phyloP scores from a whole-genome alignment of 2,113 vertebrate genomes.

The Bos javanicus region DNA sequence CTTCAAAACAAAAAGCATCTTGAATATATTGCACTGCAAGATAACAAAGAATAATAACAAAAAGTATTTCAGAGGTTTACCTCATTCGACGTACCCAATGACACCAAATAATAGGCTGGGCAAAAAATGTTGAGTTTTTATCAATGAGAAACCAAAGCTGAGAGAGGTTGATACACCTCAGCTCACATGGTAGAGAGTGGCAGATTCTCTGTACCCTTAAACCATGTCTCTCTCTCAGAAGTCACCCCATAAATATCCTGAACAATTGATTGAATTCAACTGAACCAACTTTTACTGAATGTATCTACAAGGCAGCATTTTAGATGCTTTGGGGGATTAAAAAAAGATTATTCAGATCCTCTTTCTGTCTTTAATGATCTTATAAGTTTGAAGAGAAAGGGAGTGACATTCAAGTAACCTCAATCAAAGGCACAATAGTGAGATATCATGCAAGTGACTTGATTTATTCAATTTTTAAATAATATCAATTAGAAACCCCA shows the following conservation, averaged over 20 bases:
- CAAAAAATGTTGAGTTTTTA: neutral
- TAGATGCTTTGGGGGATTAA: neutral
- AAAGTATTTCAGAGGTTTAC: slow-evolving; percentile 12
- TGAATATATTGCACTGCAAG: neutral
- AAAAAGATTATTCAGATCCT: neutral
- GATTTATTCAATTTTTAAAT: slow-evolving; percentile 37
- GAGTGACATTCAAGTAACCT: neutral
- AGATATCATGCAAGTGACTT: neutral
- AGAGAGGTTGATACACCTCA: neutral
- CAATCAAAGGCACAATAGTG: neutral
- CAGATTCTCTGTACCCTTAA: neutral
- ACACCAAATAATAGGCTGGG: neutral
- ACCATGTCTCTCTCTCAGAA: neutral
- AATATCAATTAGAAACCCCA: neutral
- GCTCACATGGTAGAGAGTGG: neutral
- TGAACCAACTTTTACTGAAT: neutral
- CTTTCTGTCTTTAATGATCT: neutral
- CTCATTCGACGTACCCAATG: neutral
- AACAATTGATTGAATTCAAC: neutral
- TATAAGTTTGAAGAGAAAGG: neutral
- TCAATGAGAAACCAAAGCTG: neutral
- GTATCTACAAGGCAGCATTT: neutral
- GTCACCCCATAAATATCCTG: neutral
- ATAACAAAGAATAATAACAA: neutral
- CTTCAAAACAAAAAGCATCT: slow-evolving; percentile 13